phyloP scores from a whole-genome alignment of 2,888 invertebrate species.

The Lasiommata megera region DNA sequence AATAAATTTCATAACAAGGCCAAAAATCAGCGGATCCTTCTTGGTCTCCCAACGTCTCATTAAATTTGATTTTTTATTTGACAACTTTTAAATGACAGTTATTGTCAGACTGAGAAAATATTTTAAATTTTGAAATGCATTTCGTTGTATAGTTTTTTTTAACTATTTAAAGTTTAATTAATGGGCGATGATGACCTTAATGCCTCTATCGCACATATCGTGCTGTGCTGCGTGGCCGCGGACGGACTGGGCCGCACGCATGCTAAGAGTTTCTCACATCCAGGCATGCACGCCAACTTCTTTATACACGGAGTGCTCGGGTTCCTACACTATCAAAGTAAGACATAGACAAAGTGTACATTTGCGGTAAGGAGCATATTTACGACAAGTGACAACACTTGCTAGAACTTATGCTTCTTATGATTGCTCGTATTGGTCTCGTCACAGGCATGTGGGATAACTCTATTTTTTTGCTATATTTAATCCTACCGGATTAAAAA shows the following conservation, averaged over 20 bases:
- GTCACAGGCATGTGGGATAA: no score
- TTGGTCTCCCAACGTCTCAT: no score
- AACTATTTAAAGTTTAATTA: conserved; percentile 35
- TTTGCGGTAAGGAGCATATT: no score
- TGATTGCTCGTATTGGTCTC: no score
- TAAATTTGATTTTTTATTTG: not conserved
- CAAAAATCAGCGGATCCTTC: no score
- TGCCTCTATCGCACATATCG: conserved; percentile 58
- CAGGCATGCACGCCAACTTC: conserved; percentile 68
- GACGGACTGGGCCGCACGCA: conserved; percentile 45
- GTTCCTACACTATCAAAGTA: conserved; percentile 59
- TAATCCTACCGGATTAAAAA: no score
- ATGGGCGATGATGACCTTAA: conserved; percentile 59
- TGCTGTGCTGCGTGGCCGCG: conserved; percentile 58
- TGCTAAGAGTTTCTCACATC: conserved; percentile 50
- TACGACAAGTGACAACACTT: no score
- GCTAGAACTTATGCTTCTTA: no score
- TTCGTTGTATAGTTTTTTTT: conserved; percentile 9
- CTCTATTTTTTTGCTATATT: no score
- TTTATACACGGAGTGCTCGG: conserved; percentile 65
- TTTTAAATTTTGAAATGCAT: not conserved
- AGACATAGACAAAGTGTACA: not conserved
- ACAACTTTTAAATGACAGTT: not conserved
- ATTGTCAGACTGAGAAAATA: not conserved
- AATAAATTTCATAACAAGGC: no score